These are phyloP conservation scores for Meriones psammophilus DNA, from an alignment of 2,797 vertebrate species.

Conservation along the genomic window DNA sequence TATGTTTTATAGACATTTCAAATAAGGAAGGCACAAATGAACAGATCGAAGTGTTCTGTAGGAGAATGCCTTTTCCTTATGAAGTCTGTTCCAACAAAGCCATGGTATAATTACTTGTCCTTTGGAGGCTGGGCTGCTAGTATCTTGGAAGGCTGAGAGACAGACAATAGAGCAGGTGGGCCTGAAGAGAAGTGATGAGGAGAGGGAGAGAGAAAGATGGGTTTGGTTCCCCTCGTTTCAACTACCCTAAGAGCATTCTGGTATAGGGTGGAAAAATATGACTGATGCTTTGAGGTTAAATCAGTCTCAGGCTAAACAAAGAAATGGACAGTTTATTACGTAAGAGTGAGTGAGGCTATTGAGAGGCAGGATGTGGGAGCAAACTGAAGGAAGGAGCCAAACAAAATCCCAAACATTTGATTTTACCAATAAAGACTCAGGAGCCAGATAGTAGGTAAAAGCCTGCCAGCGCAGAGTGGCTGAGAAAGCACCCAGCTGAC, in stretches of 20 bases:
- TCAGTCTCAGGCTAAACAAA: neutral
- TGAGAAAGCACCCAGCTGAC: too few species aligned
- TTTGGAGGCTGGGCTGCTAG: neutral
- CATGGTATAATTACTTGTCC: slow-evolving; percentile 5
- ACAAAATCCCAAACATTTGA: neutral
- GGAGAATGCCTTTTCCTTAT: neutral
- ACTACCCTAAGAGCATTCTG: neutral
- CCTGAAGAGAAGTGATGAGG: neutral
- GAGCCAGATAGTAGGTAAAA: too few species aligned
- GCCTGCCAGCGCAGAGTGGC: too few species aligned
- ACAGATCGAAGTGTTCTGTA: neutral
- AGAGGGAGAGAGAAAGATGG: neutral
- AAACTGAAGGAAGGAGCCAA: neutral
- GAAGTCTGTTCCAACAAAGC: neutral
- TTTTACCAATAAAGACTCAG: too few species aligned
- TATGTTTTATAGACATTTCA: slow-evolving; percentile 41
- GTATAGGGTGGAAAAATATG: neutral
- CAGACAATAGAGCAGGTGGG: neutral
- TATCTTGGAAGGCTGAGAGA: neutral
- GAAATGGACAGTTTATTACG: neutral
- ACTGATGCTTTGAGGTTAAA: slow-evolving; percentile 11
- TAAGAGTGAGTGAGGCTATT: neutral
- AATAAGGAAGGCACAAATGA: neutral
- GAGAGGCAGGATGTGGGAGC: neutral
- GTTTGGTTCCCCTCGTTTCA: neutral